These are phyloP conservation scores for Lasioglossum figueresi DNA, from an alignment of 2,888 invertebrate genomes.

Conservation along the genomic window DNA sequence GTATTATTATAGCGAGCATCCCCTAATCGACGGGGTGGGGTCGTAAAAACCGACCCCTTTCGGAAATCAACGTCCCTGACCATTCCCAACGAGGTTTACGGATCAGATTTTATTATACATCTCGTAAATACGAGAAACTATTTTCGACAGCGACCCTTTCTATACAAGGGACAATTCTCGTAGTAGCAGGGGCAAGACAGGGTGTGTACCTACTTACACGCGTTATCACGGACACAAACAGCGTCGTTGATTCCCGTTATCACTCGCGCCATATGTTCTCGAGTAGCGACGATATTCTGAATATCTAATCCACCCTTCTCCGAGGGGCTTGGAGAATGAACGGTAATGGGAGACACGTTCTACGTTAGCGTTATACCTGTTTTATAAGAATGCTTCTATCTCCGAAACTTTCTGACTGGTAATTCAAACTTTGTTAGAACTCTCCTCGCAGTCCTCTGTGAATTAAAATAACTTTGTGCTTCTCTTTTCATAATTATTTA, in stretches of 20 bases:
- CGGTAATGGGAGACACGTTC: neutral
- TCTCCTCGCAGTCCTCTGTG: neutral
- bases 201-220: neutral
- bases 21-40: neutral
- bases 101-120: neutral
- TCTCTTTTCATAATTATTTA: neutral
- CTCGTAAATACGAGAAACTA: neutral
- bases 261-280: neutral
- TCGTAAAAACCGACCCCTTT: neutral
- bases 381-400: neutral
- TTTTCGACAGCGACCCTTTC: neutral
- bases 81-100: neutral
- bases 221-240: neutral
- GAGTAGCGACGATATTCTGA: neutral
- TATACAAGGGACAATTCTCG: neutral
- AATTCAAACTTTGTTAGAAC: neutral
- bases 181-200: neutral
- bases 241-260: slow-evolving; percentile 1
- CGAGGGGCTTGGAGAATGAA: neutral
- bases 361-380: too few species aligned
- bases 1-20: neutral
- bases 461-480: neutral
- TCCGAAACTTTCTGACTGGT: neutral
- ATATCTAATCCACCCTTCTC: neutral
- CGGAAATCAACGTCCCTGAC: neutral